These are phyloP conservation scores for Brachypalpus laphriformis DNA, from an alignment of 2,888 invertebrate species.

Conservation along the genomic window DNA sequence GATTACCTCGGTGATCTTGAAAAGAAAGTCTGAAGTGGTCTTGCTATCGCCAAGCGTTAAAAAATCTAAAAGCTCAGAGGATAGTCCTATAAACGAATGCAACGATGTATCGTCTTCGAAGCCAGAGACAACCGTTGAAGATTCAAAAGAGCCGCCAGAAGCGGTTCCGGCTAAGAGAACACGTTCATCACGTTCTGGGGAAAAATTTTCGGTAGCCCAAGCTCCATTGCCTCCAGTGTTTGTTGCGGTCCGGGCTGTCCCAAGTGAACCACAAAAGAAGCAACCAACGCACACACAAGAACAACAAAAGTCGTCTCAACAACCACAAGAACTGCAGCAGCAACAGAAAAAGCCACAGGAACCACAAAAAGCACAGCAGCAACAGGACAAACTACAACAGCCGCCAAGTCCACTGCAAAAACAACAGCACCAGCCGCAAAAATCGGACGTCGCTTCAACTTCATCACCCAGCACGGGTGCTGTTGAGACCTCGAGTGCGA, in stretches of 20 bases:
- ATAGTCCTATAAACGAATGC: background rate
- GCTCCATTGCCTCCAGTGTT: background rate
- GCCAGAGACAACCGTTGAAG: conserved; percentile 49
- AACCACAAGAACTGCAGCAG: background rate
- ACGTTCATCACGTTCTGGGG: conserved; percentile 20
- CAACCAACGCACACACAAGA: background rate
- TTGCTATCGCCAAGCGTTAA: conserved; percentile 73
- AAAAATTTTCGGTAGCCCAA: background rate
- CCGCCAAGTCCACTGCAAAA: background rate
- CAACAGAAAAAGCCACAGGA: background rate
- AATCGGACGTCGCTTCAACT: background rate
- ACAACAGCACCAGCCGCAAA: no score
- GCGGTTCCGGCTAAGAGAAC: background rate
- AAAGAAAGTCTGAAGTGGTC: conserved; percentile 78
- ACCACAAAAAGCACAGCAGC: background rate
- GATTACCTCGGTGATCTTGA: conserved; percentile 80
- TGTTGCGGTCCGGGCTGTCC: background rate
- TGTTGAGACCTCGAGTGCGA: conserved; percentile 60
- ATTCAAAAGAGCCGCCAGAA: conserved; percentile 73
- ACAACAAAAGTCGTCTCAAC: background rate
- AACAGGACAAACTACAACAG: no score
- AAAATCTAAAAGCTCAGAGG: conserved; percentile 75
- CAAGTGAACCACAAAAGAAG: conserved; percentile 12
- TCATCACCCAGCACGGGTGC: conserved; percentile 1
- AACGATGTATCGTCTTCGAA: conserved; percentile 58